These are phyloP conservation scores for Sebastes umbrosus DNA, from an alignment of 2,797 vertebrate species.

Conservation along the genomic window DNA sequence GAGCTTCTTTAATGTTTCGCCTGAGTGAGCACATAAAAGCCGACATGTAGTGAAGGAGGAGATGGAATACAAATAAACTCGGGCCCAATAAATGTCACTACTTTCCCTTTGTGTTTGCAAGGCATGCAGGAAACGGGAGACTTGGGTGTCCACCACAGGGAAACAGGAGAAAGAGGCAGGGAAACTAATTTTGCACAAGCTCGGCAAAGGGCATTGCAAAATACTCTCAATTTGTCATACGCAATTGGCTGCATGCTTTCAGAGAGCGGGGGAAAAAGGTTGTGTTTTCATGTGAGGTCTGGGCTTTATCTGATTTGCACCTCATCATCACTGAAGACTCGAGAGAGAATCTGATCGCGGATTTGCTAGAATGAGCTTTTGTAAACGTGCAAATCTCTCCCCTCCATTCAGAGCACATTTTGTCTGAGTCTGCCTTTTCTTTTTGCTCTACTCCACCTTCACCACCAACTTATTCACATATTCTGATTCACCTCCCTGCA, in stretches of 20 bases:
- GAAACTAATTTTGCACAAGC: conserved; percentile 63
- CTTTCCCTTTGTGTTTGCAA: conserved; percentile 70
- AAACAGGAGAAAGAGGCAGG: conserved; percentile 53
- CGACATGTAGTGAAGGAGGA: conserved; percentile 69
- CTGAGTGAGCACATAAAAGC: conserved; percentile 81
- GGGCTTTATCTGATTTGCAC: conserved; percentile 55
- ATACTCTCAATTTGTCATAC: conserved; percentile 68
- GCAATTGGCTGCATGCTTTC: conserved; percentile 57
- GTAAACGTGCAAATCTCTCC: conserved; percentile 33
- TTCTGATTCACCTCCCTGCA: conserved; percentile 16
- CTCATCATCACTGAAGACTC: conserved; percentile 36
- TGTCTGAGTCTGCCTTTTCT: conserved; percentile 30
- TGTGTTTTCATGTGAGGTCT: conserved; percentile 44
- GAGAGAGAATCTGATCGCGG: conserved; percentile 24
- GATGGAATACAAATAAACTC: conserved; percentile 82
- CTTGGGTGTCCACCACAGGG: conserved; percentile 53
- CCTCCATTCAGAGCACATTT: conserved; percentile 8
- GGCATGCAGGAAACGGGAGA: conserved; percentile 67
- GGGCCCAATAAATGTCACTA: conserved; percentile 73
- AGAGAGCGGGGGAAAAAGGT: conserved; percentile 26
- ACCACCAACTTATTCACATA: conserved; percentile 12
- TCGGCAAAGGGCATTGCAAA: conserved; percentile 61
- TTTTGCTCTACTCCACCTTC: conserved; percentile 18
- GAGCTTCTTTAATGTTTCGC: conserved; percentile 82
- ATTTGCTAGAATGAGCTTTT: conserved; percentile 42